Percentiles rank a stretch among this genome's conserved stretches.
Conservation (phyloP, 1,140 invertebrate species). For the Varroa destructor region DNA sequence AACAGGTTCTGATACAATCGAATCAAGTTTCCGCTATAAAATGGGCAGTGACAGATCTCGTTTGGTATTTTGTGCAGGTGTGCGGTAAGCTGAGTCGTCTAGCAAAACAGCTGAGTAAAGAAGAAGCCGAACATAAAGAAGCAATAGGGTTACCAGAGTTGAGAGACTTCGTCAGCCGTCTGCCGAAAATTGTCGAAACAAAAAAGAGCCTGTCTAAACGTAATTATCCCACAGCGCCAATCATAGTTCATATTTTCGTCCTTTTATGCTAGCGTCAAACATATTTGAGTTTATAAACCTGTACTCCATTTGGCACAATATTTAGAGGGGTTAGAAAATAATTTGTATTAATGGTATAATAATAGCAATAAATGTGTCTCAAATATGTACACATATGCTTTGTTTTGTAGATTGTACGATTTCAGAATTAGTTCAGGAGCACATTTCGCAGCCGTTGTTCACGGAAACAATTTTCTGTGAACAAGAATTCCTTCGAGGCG, state of each 20-base stretch:
- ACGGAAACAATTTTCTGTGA: constrained; percentile 30
- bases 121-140: constrained; percentile 52
- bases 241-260: neutral
- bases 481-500: constrained; percentile 68
- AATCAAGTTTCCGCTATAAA: too few species aligned
- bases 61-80: constrained; percentile 11
- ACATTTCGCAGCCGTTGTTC: constrained; percentile 34
- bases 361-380: neutral
- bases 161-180: constrained; percentile 75
- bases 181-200: constrained; percentile 73
- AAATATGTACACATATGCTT: constrained; percentile 24
- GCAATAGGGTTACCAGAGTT: constrained; percentile 82
- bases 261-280: neutral
- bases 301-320: too few species aligned
- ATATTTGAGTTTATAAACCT: too few species aligned
- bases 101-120: constrained; percentile 3
- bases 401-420: constrained; percentile 54
- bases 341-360: too few species aligned
- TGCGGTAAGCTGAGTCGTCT: neutral
- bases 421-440: constrained; percentile 66
- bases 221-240: constrained; percentile 38
- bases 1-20: neutral
- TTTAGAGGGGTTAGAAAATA: too few species aligned
- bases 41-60: too few species aligned
- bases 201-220: constrained; percentile 64